Base-by-base conservation (phyloP, 2,888 invertebrate genomes). In the Emmelina monodactyla region DNA sequence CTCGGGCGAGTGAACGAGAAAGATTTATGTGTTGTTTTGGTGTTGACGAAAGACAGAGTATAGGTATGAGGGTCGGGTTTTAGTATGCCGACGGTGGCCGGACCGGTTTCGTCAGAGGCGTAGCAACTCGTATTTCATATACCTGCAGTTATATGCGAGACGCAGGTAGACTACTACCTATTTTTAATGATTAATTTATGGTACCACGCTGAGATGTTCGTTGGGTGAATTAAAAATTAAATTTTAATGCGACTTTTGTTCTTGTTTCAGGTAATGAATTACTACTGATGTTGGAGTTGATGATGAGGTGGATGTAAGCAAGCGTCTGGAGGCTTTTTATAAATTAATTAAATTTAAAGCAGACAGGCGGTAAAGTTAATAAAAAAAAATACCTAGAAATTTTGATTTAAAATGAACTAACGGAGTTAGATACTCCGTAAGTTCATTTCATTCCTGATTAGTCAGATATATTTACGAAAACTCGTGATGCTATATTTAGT, bases 71-170 rank as follows among this genome's bases (percentile, higher is more conserved):
- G 66, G 61, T 61, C 62, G 58, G 63, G 62, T 66, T 68, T 76
- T 78, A 73, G 78, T 76, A 72, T 76, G 71, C 71, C 54, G 59
- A 56, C 61, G 53, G 64, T 58, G 62, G 59, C 47, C 49, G 51
- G 64, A 79, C 79, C 71, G 76, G 79, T 78, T 75, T 70, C 45
- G 61, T 66, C 70, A 69, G 72, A 75, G 79, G 79, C 79, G 75
- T 73, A 71, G 25, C 25, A 13, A 19, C 62, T 67, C 65, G 53
- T 54, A 51, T 65, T 58, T 60, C 59, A 65, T 61, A 70, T 73
- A 69, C 75, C 63, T 68, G 71, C 63, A 55, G 58, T 58, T 76
- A 78, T 75, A 55, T 73, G 72, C 63, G 53, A 59, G 57, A 62
- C 51, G 66, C 72, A 75, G 78, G 72, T 73, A 76, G 63, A 51